These are phyloP conservation scores for Anastrepha ludens DNA, from an alignment of 1,140 invertebrate genomes.

Conservation along the genomic window DNA sequence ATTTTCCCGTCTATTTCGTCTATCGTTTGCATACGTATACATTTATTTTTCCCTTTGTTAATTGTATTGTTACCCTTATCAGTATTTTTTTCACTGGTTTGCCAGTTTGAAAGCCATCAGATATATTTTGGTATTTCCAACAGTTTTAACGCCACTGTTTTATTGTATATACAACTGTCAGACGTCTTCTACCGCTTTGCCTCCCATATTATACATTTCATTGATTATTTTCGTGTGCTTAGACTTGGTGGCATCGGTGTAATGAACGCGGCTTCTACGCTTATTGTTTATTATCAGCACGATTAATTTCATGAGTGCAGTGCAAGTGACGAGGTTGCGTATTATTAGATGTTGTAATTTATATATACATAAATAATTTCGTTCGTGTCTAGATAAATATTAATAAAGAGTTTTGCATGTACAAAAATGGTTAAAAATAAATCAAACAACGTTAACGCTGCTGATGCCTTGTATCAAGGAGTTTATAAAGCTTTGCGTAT, in stretches of 20 bases:
- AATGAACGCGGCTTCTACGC: not conserved
- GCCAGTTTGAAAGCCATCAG: too few relatives aligned
- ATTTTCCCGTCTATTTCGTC: too few relatives aligned
- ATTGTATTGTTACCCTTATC: too few relatives aligned
- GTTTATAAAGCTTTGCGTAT: conserved; percentile 74
- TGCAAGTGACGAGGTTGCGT: not conserved
- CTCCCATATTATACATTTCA: not conserved
- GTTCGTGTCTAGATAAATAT: too few relatives aligned
- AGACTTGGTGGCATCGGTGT: not conserved
- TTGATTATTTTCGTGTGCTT: conserved; percentile 36
- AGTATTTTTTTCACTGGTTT: too few relatives aligned
- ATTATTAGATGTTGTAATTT: too few relatives aligned
- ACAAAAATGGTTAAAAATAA: conserved; percentile 14
- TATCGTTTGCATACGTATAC: too few relatives aligned
- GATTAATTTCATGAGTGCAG: not conserved
- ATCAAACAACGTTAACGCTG: conserved; percentile 2
- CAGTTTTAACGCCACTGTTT: not conserved
- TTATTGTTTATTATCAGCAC: not conserved
- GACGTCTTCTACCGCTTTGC: not conserved
- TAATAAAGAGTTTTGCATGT: not conserved
- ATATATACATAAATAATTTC: too few relatives aligned
- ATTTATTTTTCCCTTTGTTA: too few relatives aligned
- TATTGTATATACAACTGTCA: not conserved
- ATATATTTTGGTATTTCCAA: not conserved
- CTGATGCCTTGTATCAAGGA: conserved; percentile 70